Evolutionary conservation across 2,888 invertebrate genomes (phyloP), one percentile per base, ranked within the genome.

Genomic region (Pheosia tremula): DNA sequence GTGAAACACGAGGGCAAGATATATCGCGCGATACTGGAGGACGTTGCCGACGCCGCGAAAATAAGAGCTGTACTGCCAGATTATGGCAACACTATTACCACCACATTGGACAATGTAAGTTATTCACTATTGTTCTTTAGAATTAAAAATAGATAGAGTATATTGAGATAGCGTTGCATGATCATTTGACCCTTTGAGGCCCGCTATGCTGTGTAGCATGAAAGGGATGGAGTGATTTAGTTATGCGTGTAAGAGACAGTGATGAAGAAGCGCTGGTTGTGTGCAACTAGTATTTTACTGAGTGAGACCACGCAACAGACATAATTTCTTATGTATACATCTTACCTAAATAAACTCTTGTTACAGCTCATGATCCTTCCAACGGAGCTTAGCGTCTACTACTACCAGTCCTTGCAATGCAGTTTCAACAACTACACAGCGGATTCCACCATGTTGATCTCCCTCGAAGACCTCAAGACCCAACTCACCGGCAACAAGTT

Each of bases 291-390:
- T n/a, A n/a, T n/a, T n/a, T n/a, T n/a, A n/a, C n/a, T n/a, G n/a
- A n/a, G n/a, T n/a, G n/a, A n/a, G n/a, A n/a, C n/a, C n/a, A n/a
- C n/a, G n/a, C n/a, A n/a, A n/a, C n/a, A n/a, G n/a, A n/a, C n/a
- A n/a, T n/a, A n/a, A n/a, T n/a, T n/a, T n/a, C n/a, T n/a, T n/a
- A n/a, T n/a, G n/a, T n/a, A n/a, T n/a, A n/a, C n/a, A n/a, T n/a
- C n/a, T n/a, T n/a, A n/a, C n/a, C n/a, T n/a, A 24, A 24, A 47
- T 47, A 50, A 54, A 37, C 6, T n/a, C 3, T 11, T 54, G 11
- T 56, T 56, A 7, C 41, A 95, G 95, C 82, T 95, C 59, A 89
- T 94, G 86, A 91, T 93, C 54, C 81, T 95, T 47, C 95, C 95
- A 0, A 89, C 91, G 13, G 92, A 94, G 65, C 83, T 95, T 39